Conservation (phyloP, 2,888 invertebrate species). For the Mactromeris polynyma region DNA sequence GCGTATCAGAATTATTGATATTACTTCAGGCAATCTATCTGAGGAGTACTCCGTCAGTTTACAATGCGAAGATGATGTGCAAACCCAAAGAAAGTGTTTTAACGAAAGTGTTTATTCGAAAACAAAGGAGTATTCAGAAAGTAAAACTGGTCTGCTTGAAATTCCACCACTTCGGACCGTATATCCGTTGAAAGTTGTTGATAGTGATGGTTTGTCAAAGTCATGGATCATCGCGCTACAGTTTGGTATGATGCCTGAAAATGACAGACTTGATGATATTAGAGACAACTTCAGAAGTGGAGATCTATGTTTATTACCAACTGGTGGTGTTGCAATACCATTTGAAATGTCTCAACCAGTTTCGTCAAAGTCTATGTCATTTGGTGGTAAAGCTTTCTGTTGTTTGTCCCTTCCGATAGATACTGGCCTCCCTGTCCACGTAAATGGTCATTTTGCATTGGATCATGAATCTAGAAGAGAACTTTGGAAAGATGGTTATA, state of each 20-base stretch:
- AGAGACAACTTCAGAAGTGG: slow-evolving; percentile 63
- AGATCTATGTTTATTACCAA: slow-evolving; percentile 74
- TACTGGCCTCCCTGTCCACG: slow-evolving; percentile 82
- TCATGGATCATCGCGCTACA: slow-evolving; percentile 78
- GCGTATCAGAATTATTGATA: slow-evolving; percentile 70
- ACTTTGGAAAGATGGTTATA: slow-evolving; percentile 62
- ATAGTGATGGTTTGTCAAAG: slow-evolving; percentile 22
- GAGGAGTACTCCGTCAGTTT: slow-evolving; percentile 54
- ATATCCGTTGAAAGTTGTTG: slow-evolving; percentile 39
- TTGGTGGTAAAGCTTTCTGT: slow-evolving; percentile 61
- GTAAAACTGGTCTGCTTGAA: slow-evolving; percentile 8
- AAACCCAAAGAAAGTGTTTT: slow-evolving; percentile 31
- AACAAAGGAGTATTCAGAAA: slow-evolving; percentile 13
- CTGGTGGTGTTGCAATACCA: slow-evolving; percentile 76
- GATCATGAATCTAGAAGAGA: slow-evolving; percentile 74
- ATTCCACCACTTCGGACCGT: not conserved
- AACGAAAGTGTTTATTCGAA: slow-evolving; percentile 21
- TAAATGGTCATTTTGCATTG: slow-evolving; percentile 80
- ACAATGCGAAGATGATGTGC: slow-evolving; percentile 12
- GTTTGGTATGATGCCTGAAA: slow-evolving; percentile 72
- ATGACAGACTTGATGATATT: slow-evolving; percentile 61
- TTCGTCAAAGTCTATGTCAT: not conserved
- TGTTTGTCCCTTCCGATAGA: slow-evolving; percentile 81
- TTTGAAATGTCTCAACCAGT: not conserved
- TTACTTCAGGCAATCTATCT: slow-evolving; percentile 52